Evolutionary conservation across 1,140 invertebrate species (phyloP), one percentile per base, ranked within the genome.

Genomic region (Sweltsa coloradensis): DNA sequence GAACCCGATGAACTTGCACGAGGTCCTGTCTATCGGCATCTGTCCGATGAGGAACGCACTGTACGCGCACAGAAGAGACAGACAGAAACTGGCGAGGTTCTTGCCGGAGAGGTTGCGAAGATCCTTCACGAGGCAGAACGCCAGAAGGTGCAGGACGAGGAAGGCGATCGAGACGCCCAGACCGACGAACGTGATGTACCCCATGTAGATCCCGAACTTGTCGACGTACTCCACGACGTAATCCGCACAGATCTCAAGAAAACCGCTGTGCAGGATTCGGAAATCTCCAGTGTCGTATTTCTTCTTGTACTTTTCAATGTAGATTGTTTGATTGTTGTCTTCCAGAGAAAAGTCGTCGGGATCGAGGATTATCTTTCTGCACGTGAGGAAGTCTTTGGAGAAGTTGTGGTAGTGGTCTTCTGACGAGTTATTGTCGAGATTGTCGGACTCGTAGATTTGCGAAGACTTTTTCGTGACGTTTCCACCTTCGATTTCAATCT

Each of bases 61-160:
- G 53, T 74, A 75, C 2, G 69, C 67, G 2, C 61, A 49, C 6
- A 75, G 53, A 1, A 75, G 55, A 1, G 69, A 59, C 7, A 68
- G 47, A 41, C 66, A 69, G 4, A 73, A 57, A 0, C 67, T 72
- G 1, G 68, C 68, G 21, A 75, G 53, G 55, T 73, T 72, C 49
- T 70, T 72, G 21, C 70, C 72, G 3, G 70, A 72, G 7, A 74
- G 55, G 55, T 73, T 73, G 29, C 65, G 59, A 16, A 73, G 54
- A 27, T 73, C 71, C 0, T 69, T 60, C 3, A 71, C 62, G 0
- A 70, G 34, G 3, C 58, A 43, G 45, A 70, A 72, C 1, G 64
- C 65, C 5, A 64, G 52, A 1, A 75, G 52, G 56, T 75, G 73
- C 5, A 70, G 45, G 18, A 67, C 34, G 0, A 75, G 54, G 50